Evolutionary conservation across 2,797 vertebrate genomes (phyloP).

Genomic region (Rousettus madagascariensis): DNA sequence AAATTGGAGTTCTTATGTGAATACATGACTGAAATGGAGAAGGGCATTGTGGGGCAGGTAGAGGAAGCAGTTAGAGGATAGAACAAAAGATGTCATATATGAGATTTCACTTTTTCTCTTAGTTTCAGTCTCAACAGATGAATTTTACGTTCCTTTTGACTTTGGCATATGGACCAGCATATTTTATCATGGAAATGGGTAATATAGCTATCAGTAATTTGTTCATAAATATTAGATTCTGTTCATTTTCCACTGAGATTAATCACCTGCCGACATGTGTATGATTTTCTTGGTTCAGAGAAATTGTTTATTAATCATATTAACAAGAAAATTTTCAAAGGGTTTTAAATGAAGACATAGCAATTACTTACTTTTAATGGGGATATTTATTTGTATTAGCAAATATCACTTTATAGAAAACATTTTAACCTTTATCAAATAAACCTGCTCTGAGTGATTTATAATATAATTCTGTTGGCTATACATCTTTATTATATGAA

Average conservation of each 20-base stretch:
- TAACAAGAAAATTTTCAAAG: constrained; percentile 58
- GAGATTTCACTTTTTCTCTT: background rate
- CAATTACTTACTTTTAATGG: constrained; percentile 54
- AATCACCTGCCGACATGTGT: constrained; percentile 59
- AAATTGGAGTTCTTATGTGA: background rate
- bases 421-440: constrained; percentile 58
- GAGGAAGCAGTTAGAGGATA: background rate
- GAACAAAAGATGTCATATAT: background rate
- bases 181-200: constrained; percentile 26
- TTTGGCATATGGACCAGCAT: background rate
- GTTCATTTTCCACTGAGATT: constrained; percentile 52
- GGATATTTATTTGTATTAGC: constrained; percentile 66
- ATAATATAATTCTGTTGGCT: constrained; percentile 43
- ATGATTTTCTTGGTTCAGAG: constrained; percentile 60
- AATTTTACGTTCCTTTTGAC: constrained; percentile 22
- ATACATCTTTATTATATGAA: constrained; percentile 51
- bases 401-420: constrained; percentile 51
- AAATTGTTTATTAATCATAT: constrained; percentile 67
- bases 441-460: constrained; percentile 52
- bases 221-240: constrained; percentile 55
- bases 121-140: background rate
- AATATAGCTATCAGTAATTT: constrained; percentile 42
- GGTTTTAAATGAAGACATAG: constrained; percentile 63
- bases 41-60: background rate
- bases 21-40: background rate